Base-by-base conservation (phyloP, 2,797 vertebrate species). In the Acanthurus leucopareius region DNA sequence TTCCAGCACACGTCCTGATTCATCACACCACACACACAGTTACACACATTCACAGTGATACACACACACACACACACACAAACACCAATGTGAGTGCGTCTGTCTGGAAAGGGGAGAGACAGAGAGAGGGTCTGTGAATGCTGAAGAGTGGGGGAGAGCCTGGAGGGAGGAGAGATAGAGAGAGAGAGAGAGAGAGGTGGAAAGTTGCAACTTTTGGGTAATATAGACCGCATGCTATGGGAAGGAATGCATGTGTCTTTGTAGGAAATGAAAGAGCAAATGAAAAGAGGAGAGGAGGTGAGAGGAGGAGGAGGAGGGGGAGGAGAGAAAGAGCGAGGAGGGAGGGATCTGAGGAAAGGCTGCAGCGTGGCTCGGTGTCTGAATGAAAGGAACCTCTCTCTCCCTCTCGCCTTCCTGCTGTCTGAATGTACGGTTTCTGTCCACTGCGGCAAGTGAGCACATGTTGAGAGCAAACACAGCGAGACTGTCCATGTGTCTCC, bases 331-430 rank as follows among this genome's bases (percentile, higher is more conserved):
- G 81, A 69, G 56, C 20, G 25, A 69, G 78, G 89, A 87, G 88
- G 92, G 90, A 90, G 92, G 90, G 92, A 89, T 90, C 83, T 88
- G 25, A 87, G 60, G 74, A 17, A 48, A 75, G 79, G 77, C 79
- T 94, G 92, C 93, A 93, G 92, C 91, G 93, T 95, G 94, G 93
- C 94, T 91, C 70, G 57, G 73, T 64, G 84, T 89, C 86, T 94
- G 91, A 95, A 94, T 95, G 94, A 95, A 94, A 93, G 28, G 88
- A 88, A 77, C 77, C 88, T 84, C 93, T 93, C 93, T 93, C 93
- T 88, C 88, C 13, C 69, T 20, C 69, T 82, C 73, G 76, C 64
- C 28, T 32, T 77, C 19, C 64, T 68, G 62, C 84, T 83, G 74
- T 87, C 89, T 86, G 73, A 68, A 68, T 69, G 70, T 64, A 89